A percentile compares a stretch with the other conserved stretches of the same genome.
These are phyloP conservation scores for Nebria ingens DNA, from an alignment of 1,140 invertebrate species.

Conservation along the genomic window DNA sequence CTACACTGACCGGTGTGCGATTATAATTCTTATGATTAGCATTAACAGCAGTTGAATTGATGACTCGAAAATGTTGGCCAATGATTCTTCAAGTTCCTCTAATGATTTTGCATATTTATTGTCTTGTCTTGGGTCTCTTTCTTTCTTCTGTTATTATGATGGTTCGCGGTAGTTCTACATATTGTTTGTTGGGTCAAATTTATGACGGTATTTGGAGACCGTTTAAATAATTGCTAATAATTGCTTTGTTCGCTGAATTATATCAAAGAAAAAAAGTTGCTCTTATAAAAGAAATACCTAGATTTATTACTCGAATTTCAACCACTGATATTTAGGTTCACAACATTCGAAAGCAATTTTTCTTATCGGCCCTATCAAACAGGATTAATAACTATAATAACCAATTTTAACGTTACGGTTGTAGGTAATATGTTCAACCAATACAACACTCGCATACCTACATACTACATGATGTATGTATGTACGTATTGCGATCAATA, in stretches of 20 bases:
- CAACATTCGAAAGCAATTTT: background rate
- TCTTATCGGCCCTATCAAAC: too few relatives aligned
- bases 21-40: too few relatives aligned
- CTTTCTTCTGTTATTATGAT: background rate
- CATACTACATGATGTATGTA: too few relatives aligned
- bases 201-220: conserved; percentile 2
- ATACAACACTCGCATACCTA: too few relatives aligned
- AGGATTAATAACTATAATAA: too few relatives aligned
- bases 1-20: too few relatives aligned
- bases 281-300: background rate
- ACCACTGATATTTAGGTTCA: background rate
- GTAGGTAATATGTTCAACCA: too few relatives aligned
- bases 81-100: conserved; percentile 2
- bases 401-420: too few relatives aligned
- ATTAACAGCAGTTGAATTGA: too few relatives aligned
- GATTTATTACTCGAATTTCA: background rate
- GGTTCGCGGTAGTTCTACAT: background rate
- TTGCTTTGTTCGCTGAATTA: conserved; percentile 3
- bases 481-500: too few relatives aligned
- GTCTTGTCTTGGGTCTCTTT: background rate
- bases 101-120: conserved; percentile 10
- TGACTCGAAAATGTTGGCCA: too few relatives aligned
- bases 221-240: conserved; percentile 9
- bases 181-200: background rate
- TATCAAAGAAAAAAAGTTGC: background rate